Percentiles rank a stretch among this genome's conserved stretches.
Evolutionary conservation across 2,797 vertebrate species (phyloP).

Genomic region (Sibirionetta formosa): DNA sequence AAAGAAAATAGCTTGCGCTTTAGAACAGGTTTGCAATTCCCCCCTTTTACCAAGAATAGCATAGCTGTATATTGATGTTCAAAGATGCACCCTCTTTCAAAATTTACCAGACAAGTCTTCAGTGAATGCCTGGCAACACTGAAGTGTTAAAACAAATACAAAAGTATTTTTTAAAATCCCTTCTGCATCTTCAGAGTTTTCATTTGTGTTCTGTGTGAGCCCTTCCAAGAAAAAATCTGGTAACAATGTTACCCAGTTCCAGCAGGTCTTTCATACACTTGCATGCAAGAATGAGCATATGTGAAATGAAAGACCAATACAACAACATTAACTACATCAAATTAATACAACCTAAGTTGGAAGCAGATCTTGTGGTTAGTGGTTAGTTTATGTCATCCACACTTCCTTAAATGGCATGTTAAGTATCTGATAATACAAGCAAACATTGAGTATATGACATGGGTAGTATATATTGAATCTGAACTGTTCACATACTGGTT

Average conservation of each 20-base stretch:
- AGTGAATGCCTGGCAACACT: not conserved
- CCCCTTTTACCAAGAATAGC: not conserved
- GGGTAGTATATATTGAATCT: too few species aligned
- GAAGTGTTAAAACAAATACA: not conserved
- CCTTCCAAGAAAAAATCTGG: not conserved
- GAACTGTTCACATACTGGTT: not conserved
- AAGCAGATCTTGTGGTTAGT: rapidly evolving
- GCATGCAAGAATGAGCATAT: not conserved
- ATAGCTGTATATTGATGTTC: not conserved
- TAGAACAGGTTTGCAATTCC: not conserved
- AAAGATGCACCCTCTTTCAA: not conserved
- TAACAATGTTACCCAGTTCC: not conserved
- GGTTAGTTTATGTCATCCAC: not conserved
- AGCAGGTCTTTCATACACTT: not conserved
- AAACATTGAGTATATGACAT: not conserved
- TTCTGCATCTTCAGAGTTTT: not conserved
- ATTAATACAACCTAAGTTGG: not conserved
- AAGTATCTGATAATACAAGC: not conserved
- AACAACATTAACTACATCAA: not conserved
- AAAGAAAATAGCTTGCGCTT: not conserved
- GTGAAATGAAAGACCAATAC: not conserved
- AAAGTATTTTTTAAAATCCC: too few species aligned
- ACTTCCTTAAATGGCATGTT: not conserved
- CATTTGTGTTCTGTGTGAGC: not conserved
- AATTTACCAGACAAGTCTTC: not conserved